Evolutionary conservation across 1,140 invertebrate genomes (phyloP).

Genomic region (Drosophila auraria): DNA sequence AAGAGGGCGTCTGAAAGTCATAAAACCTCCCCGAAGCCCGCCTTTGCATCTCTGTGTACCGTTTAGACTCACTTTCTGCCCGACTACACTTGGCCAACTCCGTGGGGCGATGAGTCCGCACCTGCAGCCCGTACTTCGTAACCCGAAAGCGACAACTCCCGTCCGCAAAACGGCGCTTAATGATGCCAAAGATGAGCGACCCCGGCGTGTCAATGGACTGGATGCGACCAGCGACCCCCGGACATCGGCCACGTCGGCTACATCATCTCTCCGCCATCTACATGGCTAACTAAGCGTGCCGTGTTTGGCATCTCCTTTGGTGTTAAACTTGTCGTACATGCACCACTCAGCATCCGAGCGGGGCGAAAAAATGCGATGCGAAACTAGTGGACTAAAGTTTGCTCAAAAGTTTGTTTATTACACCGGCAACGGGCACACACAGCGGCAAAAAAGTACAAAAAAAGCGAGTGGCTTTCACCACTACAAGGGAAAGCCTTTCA

Average conservation of each 20-base stretch:
- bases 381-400: slow-evolving; percentile 78
- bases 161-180: slow-evolving; percentile 72
- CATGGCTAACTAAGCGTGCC: slow-evolving; percentile 84
- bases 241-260: slow-evolving; percentile 19
- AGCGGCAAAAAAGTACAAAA: slow-evolving; percentile 6
- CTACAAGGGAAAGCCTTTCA: slow-evolving; percentile 13
- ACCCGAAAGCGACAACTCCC: not conserved
- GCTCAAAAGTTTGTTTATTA: slow-evolving; percentile 84
- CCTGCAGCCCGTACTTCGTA: slow-evolving; percentile 18
- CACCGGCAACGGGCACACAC: slow-evolving; percentile 64
- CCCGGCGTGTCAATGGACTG: slow-evolving; percentile 65
- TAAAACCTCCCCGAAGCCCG: slow-evolving; percentile 22
- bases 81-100: slow-evolving; percentile 69
- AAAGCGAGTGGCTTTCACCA: slow-evolving; percentile 56
- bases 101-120: slow-evolving; percentile 25
- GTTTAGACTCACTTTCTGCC: slow-evolving; percentile 68
- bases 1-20: slow-evolving; percentile 13
- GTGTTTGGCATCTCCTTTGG: slow-evolving; percentile 69
- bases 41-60: slow-evolving; percentile 34
- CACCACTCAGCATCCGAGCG: slow-evolving; percentile 31
- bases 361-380: slow-evolving; percentile 25
- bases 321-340: slow-evolving; percentile 78
- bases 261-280: slow-evolving; percentile 64
- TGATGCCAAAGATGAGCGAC: slow-evolving; percentile 82
- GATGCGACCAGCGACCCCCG: slow-evolving; percentile 35